Evolutionary conservation across 2,113 vertebrate species (phyloP), one percentile per base, ranked within the genome.

Genomic region (Mus spicilegus): DNA sequence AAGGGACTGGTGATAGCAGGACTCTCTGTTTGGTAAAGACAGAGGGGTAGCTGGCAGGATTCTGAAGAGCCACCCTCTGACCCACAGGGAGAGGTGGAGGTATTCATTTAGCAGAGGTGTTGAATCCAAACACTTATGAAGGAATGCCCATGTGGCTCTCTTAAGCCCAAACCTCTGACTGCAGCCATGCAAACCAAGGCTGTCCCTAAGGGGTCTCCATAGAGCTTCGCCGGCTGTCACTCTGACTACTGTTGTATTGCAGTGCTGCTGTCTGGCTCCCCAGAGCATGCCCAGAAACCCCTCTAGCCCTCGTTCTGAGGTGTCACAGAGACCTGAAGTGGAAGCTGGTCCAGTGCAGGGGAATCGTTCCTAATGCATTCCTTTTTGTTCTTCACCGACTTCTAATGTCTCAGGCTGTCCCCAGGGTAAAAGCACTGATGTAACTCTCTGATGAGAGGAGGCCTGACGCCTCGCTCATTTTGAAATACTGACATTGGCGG

Each of bases 401-500:
- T 96, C 90, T 87, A 82, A 96, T 87, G 51, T 78, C 95, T 92
- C 95, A 95, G 80, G 85, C 97, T 94, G 42, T 94, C 96, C 95
- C 93, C 86, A 88, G 96, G 96, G 97, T 88, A 49, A 92, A 96
- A 95, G 95, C 96, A 84, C 91, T 5, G 92, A 95, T 97, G 95
- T 90, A 72, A 80, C 94, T 96, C 93, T 96, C 97, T 89, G 97
- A 96, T 95, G 85, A 96, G 91, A 90, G 94, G 95, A 46, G 58
- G 95, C 95, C 96, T 80, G 84, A 87, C 16, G 78, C 92, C 96
- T 92, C 5, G 1, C 93, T 92, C 92, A 4, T 93, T 95, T 95
- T 94, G 96, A 97, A 97, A 98, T 89, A 92, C 92, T 96, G 97
- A 97, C 97, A 97, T 94, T 94, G 92, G 82, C 5, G 5, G 85